These are phyloP conservation scores for Bombylius discolor DNA, from an alignment of 2,888 invertebrate species.

Conservation along the genomic window DNA sequence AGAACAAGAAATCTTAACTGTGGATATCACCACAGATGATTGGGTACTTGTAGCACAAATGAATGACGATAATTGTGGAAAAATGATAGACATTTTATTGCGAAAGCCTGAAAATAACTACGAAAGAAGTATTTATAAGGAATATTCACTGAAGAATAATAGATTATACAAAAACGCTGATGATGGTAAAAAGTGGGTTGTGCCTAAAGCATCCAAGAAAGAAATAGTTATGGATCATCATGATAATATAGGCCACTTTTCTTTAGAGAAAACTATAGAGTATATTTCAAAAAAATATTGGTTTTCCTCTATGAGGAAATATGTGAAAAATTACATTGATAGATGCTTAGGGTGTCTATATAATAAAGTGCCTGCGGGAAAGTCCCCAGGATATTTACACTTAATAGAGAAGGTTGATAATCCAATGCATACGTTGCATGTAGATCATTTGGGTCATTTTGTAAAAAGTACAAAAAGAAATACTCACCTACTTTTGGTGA, in stretches of 20 bases:
- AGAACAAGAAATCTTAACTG: neutral
- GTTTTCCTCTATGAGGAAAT: neutral
- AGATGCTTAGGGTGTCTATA: too few relatives aligned
- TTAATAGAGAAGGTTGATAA: neutral
- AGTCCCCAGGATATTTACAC: neutral
- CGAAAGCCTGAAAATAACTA: neutral
- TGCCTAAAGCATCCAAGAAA: neutral
- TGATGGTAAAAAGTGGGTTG: neutral
- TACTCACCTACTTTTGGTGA: slow-evolving; percentile 16
- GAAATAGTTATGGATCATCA: neutral
- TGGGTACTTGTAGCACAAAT: neutral
- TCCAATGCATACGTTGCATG: slow-evolving; percentile 21
- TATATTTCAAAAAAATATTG: neutral
- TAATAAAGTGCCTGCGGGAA: too few relatives aligned
- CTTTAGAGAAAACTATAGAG: neutral
- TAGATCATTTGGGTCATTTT: slow-evolving; percentile 22
- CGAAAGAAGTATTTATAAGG: neutral
- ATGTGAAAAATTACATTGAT: neutral
- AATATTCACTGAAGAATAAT: neutral
- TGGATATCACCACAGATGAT: neutral
- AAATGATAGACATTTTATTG: neutral
- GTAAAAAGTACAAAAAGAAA: slow-evolving; percentile 16
- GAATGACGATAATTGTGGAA: neutral
- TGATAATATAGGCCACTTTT: neutral
- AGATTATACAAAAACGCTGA: neutral